These are phyloP conservation scores for Anseranas semipalmata DNA, from an alignment of 2,113 vertebrate species.

Conservation along the genomic window DNA sequence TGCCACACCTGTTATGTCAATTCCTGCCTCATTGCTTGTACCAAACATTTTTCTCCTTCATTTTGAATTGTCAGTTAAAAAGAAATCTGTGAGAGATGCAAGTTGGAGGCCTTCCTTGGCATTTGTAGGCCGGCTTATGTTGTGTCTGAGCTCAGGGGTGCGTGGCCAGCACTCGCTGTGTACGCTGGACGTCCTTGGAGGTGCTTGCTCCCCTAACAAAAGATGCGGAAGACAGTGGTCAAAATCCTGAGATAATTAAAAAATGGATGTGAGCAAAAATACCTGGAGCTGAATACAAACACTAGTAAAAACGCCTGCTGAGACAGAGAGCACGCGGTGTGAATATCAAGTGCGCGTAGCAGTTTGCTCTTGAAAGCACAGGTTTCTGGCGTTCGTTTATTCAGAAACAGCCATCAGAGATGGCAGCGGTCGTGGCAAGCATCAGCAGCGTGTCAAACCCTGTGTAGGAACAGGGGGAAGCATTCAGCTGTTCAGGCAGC, in stretches of 20 bases:
- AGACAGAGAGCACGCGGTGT: not conserved
- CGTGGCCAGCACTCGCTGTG: fast-evolving
- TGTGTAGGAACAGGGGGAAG: not conserved
- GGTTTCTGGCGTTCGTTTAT: not conserved
- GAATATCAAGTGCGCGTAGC: not conserved
- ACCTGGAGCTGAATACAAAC: not conserved
- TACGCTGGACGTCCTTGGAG: not conserved
- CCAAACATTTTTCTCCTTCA: not conserved
- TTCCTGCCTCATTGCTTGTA: not conserved
- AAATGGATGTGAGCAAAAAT: not conserved
- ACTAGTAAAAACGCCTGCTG: not conserved
- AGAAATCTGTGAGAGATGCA: not conserved
- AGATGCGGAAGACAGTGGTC: not conserved
- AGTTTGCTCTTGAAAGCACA: not conserved
- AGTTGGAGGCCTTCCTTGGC: not conserved
- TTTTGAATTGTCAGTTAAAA: not conserved
- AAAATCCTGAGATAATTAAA: not conserved
- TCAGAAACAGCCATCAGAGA: not conserved
- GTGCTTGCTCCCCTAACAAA: not conserved
- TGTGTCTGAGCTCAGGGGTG: not conserved
- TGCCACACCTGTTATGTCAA: not conserved
- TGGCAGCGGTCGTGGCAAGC: not conserved
- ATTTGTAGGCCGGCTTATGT: fast-evolving
- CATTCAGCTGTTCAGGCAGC: not conserved
- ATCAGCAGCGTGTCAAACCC: not conserved